These are phyloP conservation scores for Vulpes ferrilata DNA, from an alignment of 2,113 vertebrate species.

Conservation along the genomic window DNA sequence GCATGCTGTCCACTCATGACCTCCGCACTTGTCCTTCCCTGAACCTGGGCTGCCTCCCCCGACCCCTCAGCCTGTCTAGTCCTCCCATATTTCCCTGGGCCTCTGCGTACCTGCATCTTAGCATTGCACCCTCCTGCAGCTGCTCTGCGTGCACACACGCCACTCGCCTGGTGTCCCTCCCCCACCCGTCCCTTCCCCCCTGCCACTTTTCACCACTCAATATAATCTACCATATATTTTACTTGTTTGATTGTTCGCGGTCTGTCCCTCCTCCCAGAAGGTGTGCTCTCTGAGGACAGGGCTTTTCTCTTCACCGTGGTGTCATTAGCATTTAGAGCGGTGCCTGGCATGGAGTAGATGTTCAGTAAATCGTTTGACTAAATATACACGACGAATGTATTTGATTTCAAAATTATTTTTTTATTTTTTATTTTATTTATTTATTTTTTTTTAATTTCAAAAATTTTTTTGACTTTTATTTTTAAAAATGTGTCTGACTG, in stretches of 20 bases:
- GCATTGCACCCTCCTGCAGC: neutral
- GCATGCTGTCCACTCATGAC: accelerated
- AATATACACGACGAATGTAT: neutral
- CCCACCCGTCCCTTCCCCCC: too few species aligned
- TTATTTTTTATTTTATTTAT: neutral
- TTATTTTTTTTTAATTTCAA: neutral
- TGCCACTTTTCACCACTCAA: neutral
- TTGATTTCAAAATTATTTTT: neutral
- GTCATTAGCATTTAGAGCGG: neutral
- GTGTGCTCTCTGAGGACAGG: neutral
- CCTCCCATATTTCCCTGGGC: neutral
- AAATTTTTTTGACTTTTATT: too few species aligned
- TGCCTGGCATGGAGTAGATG: neutral
- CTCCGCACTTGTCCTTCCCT: neutral
- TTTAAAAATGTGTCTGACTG: neutral
- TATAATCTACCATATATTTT: neutral
- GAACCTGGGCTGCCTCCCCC: too few species aligned
- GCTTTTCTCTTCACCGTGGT: neutral
- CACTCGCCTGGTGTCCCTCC: neutral
- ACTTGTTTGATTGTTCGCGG: neutral
- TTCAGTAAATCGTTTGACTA: neutral
- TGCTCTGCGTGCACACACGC: accelerated
- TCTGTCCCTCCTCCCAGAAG: neutral
- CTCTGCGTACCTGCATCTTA: neutral
- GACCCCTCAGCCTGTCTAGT: accelerated